Conservation (phyloP, 1,140 invertebrate species). For the Atopsyche davidsoni region DNA sequence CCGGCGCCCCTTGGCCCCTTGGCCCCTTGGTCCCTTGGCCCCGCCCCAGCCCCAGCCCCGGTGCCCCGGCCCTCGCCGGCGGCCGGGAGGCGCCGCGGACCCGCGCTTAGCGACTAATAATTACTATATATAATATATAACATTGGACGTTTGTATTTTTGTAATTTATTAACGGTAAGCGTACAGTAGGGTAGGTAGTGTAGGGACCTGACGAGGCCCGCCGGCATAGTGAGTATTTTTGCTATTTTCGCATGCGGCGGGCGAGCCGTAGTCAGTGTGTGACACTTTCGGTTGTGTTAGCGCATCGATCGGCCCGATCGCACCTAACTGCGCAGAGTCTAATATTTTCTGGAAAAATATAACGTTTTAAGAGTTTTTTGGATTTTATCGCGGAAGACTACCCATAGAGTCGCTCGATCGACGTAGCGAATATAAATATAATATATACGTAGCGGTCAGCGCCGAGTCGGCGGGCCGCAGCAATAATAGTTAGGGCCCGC, state of each 20-base stretch:
- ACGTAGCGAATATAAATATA: slow-evolving; percentile 11
- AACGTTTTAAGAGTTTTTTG: slow-evolving; percentile 28
- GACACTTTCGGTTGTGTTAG: too few relatives aligned
- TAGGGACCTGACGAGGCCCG: slow-evolving; percentile 7
- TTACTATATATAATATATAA: slow-evolving; percentile 22
- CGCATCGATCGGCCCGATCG: too few relatives aligned
- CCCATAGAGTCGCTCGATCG: slow-evolving; percentile 24
- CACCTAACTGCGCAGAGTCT: slow-evolving; percentile 19
- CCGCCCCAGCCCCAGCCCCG: too few relatives aligned
- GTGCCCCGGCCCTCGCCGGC: too few relatives aligned
- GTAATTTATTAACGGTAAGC: slow-evolving; percentile 29
- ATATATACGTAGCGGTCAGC: slow-evolving; percentile 23
- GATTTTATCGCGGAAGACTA: slow-evolving; percentile 25
- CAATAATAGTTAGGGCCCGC: slow-evolving; percentile 25
- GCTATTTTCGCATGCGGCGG: background rate
- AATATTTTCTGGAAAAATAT: slow-evolving; percentile 25
- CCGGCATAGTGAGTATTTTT: background rate
- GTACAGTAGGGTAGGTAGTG: slow-evolving; percentile 27
- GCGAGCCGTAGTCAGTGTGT: too few relatives aligned
- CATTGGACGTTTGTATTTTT: slow-evolving; percentile 31
- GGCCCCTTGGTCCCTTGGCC: too few relatives aligned
- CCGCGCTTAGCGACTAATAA: slow-evolving; percentile 27
- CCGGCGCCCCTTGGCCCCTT: too few relatives aligned
- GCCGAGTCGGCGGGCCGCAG: slow-evolving; percentile 16
- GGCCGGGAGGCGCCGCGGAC: too few relatives aligned